Base-by-base conservation (phyloP, 2,888 invertebrate species). In the Chaetogeoica ovagalla region DNA sequence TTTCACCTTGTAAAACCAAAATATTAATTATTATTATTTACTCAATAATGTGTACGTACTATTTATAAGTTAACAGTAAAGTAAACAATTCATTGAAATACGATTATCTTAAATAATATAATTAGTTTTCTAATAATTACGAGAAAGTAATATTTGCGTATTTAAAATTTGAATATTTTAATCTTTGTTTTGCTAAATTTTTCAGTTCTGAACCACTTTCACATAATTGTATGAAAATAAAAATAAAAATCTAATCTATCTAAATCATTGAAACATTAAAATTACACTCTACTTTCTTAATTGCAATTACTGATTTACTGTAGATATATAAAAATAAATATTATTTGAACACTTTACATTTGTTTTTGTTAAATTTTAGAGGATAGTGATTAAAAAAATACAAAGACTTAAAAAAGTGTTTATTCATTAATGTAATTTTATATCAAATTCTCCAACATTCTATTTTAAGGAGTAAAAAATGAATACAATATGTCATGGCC, bases 291-390 rank as follows among this genome's bases (percentile, higher is more conserved):
- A 68, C 2, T 43, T 75, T 63, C 19, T 48, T 48, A 55, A 55
- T 5, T 66, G 8, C 6, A 74, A 37, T 39, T 59, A 30, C 17
- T 57, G 19, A 15, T n/a, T 23, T 23, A 57, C 13, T 57, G 57
- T 48, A 5, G 4, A 19, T 15, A n/a, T 75, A 75, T n/a, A 75
- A 66, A 75, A 66, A 75, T 75, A 74, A 74, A 73, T 73, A 63
- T 73, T 62, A 60, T 30, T 30, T 30, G 15, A 73, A 52, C 1
- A 39, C 21, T 57, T 65, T 19, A 63, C 19, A 73, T 57, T 74
- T 55, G n/a, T 55, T 15, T 65, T 37, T 39, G 19, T 68, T 66
- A 23, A 19, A 68, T 75, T n/a, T 59, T 30, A 52, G 8, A 74
- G n/a, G 66, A 68, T 75, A 59, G 19, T 65, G 23, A 57, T 9